Base-by-base conservation (phyloP, 2,113 vertebrate genomes). In the Psilopogon haemacephalus region DNA sequence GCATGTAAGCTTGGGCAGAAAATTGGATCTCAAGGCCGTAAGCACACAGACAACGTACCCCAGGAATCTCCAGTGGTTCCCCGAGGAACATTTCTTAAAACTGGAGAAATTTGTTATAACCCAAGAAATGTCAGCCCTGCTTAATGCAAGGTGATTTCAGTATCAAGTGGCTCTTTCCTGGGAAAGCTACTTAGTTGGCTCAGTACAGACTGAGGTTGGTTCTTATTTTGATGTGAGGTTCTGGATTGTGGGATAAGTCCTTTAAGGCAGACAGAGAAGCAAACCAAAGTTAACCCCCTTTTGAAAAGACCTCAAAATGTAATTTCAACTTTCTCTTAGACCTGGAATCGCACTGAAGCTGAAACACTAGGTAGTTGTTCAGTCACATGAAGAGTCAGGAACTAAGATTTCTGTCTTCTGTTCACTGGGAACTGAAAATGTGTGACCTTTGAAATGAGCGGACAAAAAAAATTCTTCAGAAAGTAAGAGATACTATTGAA, bases 1-100 rank as follows among this genome's bases (percentile, higher is more conserved):
- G 95, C 24, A 1, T 87, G 80, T 95, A 95, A 82, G 24, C 91
- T 93, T 87, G 89, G 94, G 93, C 94, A 97, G 72, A 95, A 91
- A 96, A 85, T n/a, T n/a, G n/a, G 32, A 21, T 18, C 55, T 84
- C 72, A 62, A 32, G 40, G 70, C 89, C 95, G 94, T 24, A 96
- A 93, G 69, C 93, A 95, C 77, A 95, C 9, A 33, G 55, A 44
- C 32, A 58, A 87, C 32, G 30, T 21, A 89, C 5, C 17, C 35
- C 21, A 52, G 35, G 30, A 94, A 91, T 78, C 11, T 9, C 46
- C 26, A 59, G 18, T 20, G 40, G 12, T 15, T 87, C 71, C n/a
- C 37, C 73, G 21, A 69, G 33, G 12, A 27, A 78, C 71, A 72
- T 38, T 90, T 68, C 69, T 86, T 58, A 18, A 38, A 86, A 81